phyloP scores from a whole-genome alignment of 2,888 invertebrate genomes.

The Hartigia nigra region DNA sequence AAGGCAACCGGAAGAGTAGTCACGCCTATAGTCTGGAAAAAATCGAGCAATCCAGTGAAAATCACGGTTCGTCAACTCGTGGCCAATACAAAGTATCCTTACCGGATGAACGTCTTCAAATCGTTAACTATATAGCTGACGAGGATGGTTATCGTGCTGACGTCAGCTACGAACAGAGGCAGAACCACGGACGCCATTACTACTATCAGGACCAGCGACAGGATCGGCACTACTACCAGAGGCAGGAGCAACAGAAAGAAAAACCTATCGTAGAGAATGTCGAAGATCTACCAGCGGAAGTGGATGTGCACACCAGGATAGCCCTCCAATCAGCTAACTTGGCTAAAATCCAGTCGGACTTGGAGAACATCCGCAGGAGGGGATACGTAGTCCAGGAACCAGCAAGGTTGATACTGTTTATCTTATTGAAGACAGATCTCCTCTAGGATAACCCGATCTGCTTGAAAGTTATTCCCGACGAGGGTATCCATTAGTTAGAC shows the following conservation, averaged over 20 bases:
- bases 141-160: constrained; percentile 31
- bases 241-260: constrained; percentile 5
- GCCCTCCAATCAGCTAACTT: constrained; percentile 30
- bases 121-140: constrained; percentile 28
- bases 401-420: neutral
- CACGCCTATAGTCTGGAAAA: neutral
- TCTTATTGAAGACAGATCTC: neutral
- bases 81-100: constrained; percentile 1
- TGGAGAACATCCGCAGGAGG: neutral
- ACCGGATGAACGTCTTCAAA: constrained; percentile 20
- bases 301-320: constrained; percentile 21
- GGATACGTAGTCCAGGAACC: neutral
- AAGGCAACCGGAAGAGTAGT: neutral
- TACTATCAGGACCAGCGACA: neutral
- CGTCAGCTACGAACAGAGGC: constrained; percentile 26
- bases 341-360: constrained; percentile 27
- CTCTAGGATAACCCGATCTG: neutral
- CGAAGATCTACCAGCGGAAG: constrained; percentile 19
- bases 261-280: constrained; percentile 23
- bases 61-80: constrained; percentile 1
- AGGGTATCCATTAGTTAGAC: neutral
- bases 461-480: neutral
- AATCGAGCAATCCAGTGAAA: neutral
- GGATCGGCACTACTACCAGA: neutral
- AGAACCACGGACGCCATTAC: neutral